Evolutionary conservation across 2,113 vertebrate species (phyloP).

Genomic region (Pterocles gutturalis): DNA sequence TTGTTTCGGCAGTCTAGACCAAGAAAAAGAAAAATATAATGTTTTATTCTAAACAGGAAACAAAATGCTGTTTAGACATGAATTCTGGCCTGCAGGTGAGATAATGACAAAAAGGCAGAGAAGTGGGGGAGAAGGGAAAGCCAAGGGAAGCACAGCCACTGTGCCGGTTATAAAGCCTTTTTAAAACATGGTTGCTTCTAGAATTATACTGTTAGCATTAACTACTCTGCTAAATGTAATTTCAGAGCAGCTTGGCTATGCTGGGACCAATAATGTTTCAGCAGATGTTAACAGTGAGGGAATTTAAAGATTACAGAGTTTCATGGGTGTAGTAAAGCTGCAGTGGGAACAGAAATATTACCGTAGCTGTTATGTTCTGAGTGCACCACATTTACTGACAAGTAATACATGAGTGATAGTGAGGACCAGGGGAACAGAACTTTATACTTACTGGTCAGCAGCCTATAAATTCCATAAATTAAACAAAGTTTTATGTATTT

Average conservation of each 20-base stretch:
- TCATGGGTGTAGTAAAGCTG: slow-evolving; percentile 94
- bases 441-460: slow-evolving; percentile 87
- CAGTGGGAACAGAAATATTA: slow-evolving; percentile 90
- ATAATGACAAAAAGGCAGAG: background rate
- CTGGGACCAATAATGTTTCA: slow-evolving; percentile 95
- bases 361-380: slow-evolving; percentile 87
- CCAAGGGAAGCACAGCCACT: background rate
- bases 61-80: background rate
- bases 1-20: background rate
- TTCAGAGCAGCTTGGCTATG: slow-evolving; percentile 86
- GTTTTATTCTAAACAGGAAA: background rate
- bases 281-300: slow-evolving; percentile 98
- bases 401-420: slow-evolving; percentile 83
- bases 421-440: slow-evolving; percentile 80
- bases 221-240: slow-evolving; percentile 84
- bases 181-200: slow-evolving; percentile 78
- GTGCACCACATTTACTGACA: slow-evolving; percentile 81
- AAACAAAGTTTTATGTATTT: slow-evolving; percentile 84
- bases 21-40: background rate
- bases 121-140: background rate
- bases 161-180: slow-evolving; percentile 59
- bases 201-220: slow-evolving; percentile 84
- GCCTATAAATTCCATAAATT: slow-evolving; percentile 85
- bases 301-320: slow-evolving; percentile 94
- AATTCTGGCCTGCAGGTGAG: background rate